These are phyloP conservation scores for Protosalanx chinensis DNA, from an alignment of 2,797 vertebrate genomes.

Conservation along the genomic window DNA sequence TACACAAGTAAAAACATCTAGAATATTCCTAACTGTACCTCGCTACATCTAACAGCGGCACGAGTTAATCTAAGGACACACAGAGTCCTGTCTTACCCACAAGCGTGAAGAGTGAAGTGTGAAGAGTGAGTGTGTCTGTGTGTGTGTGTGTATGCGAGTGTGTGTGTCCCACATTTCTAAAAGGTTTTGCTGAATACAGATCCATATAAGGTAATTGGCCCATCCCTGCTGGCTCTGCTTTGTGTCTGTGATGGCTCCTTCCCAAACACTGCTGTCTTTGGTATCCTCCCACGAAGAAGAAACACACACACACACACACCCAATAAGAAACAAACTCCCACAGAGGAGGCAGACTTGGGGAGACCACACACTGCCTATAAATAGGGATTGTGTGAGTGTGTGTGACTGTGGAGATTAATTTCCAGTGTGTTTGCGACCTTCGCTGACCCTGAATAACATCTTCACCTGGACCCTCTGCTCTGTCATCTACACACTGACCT, in stretches of 20 bases:
- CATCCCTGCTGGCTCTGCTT: constrained; percentile 68
- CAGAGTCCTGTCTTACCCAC: constrained; percentile 37
- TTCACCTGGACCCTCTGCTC: background rate
- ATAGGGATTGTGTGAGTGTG: background rate
- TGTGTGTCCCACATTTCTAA: constrained; percentile 42
- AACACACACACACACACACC: constrained; percentile 33
- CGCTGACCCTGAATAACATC: background rate
- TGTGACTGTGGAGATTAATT: background rate
- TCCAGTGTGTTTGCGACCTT: background rate
- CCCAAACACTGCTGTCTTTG: constrained; percentile 67
- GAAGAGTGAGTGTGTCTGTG: too few species aligned
- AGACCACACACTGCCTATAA: background rate
- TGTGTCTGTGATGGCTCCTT: constrained; percentile 70
- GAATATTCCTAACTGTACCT: too few species aligned
- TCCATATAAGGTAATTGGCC: constrained; percentile 73
- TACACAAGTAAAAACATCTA: background rate
- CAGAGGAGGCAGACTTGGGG: background rate
- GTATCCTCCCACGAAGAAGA: constrained; percentile 58
- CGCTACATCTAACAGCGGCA: background rate
- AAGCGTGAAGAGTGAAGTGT: too few species aligned
- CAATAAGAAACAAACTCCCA: constrained; percentile 30
- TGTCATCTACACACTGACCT: background rate
- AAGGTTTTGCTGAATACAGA: constrained; percentile 68
- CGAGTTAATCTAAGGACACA: constrained; percentile 57
- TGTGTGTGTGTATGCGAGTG: background rate